These are phyloP conservation scores for Rotaria sp. DNA, from an alignment of 2,888 invertebrate species.

Conservation along the genomic window DNA sequence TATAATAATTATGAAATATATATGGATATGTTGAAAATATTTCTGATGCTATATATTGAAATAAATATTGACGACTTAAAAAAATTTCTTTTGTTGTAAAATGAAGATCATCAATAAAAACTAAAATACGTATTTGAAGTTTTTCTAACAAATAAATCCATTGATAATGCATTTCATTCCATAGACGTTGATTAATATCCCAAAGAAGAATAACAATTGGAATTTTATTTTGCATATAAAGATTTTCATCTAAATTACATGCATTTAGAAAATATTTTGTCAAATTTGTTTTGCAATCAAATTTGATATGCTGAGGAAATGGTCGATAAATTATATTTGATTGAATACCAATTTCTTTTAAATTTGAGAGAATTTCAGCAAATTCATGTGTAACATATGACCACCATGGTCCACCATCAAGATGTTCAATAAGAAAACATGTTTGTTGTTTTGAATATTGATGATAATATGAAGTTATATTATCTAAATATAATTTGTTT, in stretches of 20 bases:
- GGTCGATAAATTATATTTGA: neutral
- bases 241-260: neutral
- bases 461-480: neutral
- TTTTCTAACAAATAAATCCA: neutral
- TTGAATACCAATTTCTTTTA: neutral
- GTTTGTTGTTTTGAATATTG: neutral
- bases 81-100: neutral
- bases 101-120: conserved; percentile 20
- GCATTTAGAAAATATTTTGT: neutral
- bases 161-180: neutral
- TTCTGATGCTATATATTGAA: neutral
- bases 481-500: neutral
- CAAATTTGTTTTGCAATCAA: neutral
- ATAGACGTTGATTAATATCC: neutral
- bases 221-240: neutral
- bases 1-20: neutral
- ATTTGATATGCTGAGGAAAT: neutral
- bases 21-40: conserved; percentile 16
- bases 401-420: conserved; percentile 14
- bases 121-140: neutral
- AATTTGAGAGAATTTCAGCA: neutral
- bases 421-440: neutral
- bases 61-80: neutral
- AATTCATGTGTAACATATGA: neutral
- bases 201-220: neutral